These are phyloP conservation scores for Calcarius lapponicus DNA, from an alignment of 2,797 vertebrate species.

Conservation along the genomic window DNA sequence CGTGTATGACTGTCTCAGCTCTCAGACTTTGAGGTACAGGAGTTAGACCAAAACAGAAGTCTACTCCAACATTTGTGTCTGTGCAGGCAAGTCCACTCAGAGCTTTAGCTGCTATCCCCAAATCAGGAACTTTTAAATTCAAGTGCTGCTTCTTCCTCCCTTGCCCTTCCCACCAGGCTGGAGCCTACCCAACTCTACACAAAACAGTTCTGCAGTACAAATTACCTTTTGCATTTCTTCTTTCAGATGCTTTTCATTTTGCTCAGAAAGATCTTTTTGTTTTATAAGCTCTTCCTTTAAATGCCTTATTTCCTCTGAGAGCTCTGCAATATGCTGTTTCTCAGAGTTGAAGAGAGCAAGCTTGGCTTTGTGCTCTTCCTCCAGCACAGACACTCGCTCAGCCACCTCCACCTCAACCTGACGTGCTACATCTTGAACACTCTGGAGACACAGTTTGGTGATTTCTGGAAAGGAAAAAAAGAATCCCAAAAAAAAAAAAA, in stretches of 20 bases:
- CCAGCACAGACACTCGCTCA: slow-evolving; percentile 65
- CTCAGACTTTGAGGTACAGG: neutral
- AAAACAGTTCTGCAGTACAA: neutral
- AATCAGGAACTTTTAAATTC: neutral
- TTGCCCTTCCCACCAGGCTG: neutral
- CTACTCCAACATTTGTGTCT: neutral
- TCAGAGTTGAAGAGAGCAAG: slow-evolving; percentile 60
- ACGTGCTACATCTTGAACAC: slow-evolving; percentile 66
- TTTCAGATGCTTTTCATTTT: slow-evolving; percentile 62
- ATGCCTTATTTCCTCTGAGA: slow-evolving; percentile 75
- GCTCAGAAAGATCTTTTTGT: slow-evolving; percentile 63
- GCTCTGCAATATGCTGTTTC: slow-evolving; percentile 60
- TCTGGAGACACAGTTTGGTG: slow-evolving; percentile 66
- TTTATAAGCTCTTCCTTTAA: slow-evolving; percentile 74
- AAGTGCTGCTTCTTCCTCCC: neutral
- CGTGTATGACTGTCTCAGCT: neutral
- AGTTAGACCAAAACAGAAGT: neutral
- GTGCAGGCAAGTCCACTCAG: neutral
- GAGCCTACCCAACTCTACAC: neutral
- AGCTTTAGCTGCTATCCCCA: neutral
- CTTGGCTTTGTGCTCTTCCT: slow-evolving; percentile 75
- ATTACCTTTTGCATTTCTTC: slow-evolving; percentile 73
- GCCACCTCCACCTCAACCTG: slow-evolving; percentile 80
- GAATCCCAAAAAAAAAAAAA: too few species aligned
- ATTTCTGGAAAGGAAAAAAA: slow-evolving; percentile 73